A percentile compares a stretch with the other conserved stretches of the same genome.
phyloP scores from a whole-genome alignment of 2,888 invertebrate genomes.

The Ernsta delagoae region DNA sequence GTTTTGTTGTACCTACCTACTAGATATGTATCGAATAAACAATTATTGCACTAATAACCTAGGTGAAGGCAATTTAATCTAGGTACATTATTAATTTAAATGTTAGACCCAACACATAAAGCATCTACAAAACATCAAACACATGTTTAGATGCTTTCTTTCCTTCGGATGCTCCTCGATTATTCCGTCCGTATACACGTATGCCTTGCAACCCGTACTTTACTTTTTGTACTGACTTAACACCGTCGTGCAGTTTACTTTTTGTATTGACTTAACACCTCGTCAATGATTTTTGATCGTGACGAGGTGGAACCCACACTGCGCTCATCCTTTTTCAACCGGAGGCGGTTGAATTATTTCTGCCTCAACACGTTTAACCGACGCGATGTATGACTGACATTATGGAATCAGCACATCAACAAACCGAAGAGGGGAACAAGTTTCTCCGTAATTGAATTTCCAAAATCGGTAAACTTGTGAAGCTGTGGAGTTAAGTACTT shows the following conservation, averaged over 20 bases:
- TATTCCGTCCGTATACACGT: conserved; percentile 24
- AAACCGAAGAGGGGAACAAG: conserved; percentile 52
- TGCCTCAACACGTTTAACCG: conserved; percentile 59
- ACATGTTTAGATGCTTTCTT: conserved; percentile 6
- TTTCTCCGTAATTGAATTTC: conserved; percentile 61
- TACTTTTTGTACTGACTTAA: conserved; percentile 38
- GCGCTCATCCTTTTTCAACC: conserved; percentile 45
- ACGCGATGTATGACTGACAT: conserved; percentile 63
- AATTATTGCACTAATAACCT: too few species aligned
- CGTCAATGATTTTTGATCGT: conserved; percentile 43
- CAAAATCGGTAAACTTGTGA: conserved; percentile 47
- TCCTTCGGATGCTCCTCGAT: conserved; percentile 11
- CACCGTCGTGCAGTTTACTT: conserved; percentile 35
- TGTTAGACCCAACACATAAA: too few species aligned
- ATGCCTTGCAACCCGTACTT: conserved; percentile 13
- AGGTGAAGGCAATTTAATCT: too few species aligned
- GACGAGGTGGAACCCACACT: conserved; percentile 40
- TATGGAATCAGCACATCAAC: conserved; percentile 68
- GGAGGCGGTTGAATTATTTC: conserved; percentile 57
- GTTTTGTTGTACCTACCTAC: too few species aligned
- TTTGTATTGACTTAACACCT: conserved; percentile 42
- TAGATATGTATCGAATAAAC: too few species aligned
- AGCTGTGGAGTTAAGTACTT: conserved; percentile 22
- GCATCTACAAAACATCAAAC: conserved; percentile 3
- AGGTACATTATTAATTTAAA: conserved; percentile 16